Percentiles rank a stretch among this genome's conserved stretches.
Evolutionary conservation across 2,113 vertebrate species (phyloP).

Genomic region (Pseudonaja textilis): DNA sequence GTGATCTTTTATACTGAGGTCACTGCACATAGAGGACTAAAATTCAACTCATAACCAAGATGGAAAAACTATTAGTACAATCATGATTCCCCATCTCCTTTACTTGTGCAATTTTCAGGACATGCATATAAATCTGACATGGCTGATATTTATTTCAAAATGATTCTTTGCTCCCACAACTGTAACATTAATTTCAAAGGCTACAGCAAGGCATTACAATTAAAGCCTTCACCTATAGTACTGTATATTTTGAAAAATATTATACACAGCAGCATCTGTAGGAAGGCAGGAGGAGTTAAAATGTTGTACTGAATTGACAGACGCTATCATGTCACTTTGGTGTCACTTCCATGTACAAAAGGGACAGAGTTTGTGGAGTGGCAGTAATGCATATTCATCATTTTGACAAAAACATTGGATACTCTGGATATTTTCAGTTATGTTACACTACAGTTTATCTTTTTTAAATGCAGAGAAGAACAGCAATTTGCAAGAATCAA

Average conservation of each 20-base stretch:
- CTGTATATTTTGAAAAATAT: background rate
- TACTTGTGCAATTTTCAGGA: background rate
- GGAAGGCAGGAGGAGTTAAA: background rate
- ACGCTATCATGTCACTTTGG: background rate
- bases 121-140: background rate
- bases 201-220: background rate
- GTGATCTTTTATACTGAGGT: background rate
- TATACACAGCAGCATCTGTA: background rate
- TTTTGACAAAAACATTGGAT: background rate
- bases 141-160: background rate
- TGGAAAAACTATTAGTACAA: background rate
- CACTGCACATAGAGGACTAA: background rate
- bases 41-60: background rate
- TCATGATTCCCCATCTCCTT: background rate
- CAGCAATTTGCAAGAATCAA: background rate
- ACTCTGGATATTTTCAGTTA: background rate
- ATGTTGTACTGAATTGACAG: background rate
- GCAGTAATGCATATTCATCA: background rate
- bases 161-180: background rate
- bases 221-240: background rate
- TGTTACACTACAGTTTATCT: background rate
- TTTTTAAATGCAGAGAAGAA: background rate
- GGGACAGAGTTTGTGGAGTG: background rate
- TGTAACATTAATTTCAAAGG: background rate
- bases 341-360: background rate